These are phyloP conservation scores for Nymphalis io DNA, from an alignment of 1,140 invertebrate species.

Conservation along the genomic window DNA sequence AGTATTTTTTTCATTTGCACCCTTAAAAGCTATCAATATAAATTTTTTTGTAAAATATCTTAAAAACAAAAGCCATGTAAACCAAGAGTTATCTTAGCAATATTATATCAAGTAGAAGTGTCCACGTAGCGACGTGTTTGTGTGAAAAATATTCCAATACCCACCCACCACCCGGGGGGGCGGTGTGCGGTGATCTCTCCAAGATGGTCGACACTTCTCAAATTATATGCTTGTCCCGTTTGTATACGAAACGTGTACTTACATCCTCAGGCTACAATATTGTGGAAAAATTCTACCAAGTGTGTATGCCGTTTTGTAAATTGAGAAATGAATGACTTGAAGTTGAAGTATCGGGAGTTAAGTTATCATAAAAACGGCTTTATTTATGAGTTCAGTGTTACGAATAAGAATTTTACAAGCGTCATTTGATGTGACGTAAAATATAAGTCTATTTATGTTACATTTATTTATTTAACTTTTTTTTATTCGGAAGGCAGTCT, in stretches of 20 bases:
- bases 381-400: not conserved
- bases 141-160: slow-evolving; percentile 79
- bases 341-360: not conserved
- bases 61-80: slow-evolving; percentile 49
- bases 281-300: not conserved
- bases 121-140: slow-evolving; percentile 78
- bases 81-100: slow-evolving; percentile 49
- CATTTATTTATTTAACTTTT: no score
- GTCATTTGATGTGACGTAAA: no score
- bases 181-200: slow-evolving; percentile 36
- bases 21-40: no score
- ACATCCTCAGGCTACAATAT: slow-evolving; percentile 9
- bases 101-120: slow-evolving; percentile 75
- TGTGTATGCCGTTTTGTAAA: slow-evolving; percentile 1
- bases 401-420: no score
- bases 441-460: no score
- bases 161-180: slow-evolving; percentile 35
- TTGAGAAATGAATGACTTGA: not conserved
- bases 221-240: slow-evolving; percentile 51
- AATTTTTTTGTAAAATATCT: not conserved
- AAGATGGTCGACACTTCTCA: slow-evolving; percentile 50
- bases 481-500: no score
- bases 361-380: not conserved
- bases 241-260: slow-evolving; percentile 15
- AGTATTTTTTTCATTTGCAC: no score